phyloP scores from a whole-genome alignment of 1,140 invertebrate genomes.

The Leptonema lineaticorne region DNA sequence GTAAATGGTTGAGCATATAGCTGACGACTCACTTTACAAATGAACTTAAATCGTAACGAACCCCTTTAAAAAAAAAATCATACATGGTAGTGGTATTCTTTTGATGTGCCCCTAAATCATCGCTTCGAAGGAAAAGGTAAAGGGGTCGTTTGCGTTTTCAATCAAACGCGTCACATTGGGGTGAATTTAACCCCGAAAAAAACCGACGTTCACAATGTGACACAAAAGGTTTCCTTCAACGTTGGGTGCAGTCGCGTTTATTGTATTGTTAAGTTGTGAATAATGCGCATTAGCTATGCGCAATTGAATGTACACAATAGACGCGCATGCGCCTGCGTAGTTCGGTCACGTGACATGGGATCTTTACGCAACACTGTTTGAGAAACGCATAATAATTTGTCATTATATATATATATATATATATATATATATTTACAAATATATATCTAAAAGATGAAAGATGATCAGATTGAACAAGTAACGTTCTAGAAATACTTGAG shows the following conservation, averaged over 20 bases:
- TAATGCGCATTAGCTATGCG: slow-evolving; percentile 32
- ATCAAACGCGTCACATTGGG: slow-evolving; percentile 13
- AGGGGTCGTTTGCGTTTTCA: slow-evolving; percentile 12
- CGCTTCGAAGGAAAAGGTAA: background rate
- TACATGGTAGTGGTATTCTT: no score
- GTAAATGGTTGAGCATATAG: no score
- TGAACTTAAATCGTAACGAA: no score
- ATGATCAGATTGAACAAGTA: no score
- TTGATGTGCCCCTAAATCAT: slow-evolving; percentile 7
- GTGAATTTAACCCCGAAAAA: slow-evolving; percentile 23
- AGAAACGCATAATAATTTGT: no score
- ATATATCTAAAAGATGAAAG: no score
- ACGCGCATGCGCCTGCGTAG: slow-evolving; percentile 16
- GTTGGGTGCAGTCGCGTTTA: slow-evolving; percentile 16
- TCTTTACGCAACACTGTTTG: no score
- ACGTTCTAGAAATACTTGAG: no score
- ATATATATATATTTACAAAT: no score
- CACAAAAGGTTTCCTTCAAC: slow-evolving; percentile 16
- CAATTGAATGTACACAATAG: slow-evolving; percentile 28
- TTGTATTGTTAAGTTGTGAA: slow-evolving; percentile 28
- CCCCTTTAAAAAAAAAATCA: background rate
- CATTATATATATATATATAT: no score
- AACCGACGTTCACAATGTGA: background rate
- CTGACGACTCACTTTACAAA: no score
- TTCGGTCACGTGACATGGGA: slow-evolving; percentile 24